Evolutionary conservation across 2,888 invertebrate species (phyloP).

Genomic region (Iselma pallidipennis): DNA sequence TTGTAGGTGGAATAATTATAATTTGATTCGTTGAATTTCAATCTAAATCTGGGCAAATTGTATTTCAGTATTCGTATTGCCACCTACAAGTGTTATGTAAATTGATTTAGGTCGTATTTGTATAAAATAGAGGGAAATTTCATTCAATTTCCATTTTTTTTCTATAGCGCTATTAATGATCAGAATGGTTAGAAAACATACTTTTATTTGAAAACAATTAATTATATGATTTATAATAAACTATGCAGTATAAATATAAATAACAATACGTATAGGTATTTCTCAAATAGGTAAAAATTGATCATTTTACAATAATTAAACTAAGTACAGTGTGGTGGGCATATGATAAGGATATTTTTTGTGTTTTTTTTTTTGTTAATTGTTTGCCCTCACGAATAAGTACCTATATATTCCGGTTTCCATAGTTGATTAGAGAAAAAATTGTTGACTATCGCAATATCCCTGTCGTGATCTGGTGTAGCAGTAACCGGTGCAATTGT

Average conservation of each 20-base stretch:
- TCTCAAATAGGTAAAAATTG: conserved; percentile 40
- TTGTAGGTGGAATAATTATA: no score
- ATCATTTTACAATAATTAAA: conserved; percentile 33
- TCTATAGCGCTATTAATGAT: background rate
- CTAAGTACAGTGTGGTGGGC: conserved; percentile 39
- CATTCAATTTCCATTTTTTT: no score
- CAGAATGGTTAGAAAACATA: conserved; percentile 31
- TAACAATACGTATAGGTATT: conserved; percentile 55
- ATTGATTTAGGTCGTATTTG: no score
- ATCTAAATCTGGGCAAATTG: no score
- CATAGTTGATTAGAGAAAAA: conserved; percentile 62
- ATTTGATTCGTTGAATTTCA: no score
- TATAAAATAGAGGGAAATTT: no score
- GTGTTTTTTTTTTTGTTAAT: background rate
- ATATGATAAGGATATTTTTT: background rate
- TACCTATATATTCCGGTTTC: conserved; percentile 61
- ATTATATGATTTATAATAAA: conserved; percentile 51
- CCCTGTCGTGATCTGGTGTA: conserved; percentile 56
- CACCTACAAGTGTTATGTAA: no score
- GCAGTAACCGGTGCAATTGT: conserved; percentile 56
- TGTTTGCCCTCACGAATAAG: conserved; percentile 50
- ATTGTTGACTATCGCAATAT: conserved; percentile 59
- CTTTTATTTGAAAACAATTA: conserved; percentile 49
- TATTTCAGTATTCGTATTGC: no score
- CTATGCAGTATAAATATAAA: conserved; percentile 55